Evolutionary conservation across 2,888 invertebrate species (phyloP).

Genomic region (Rhopalosiphum nymphaeae): DNA sequence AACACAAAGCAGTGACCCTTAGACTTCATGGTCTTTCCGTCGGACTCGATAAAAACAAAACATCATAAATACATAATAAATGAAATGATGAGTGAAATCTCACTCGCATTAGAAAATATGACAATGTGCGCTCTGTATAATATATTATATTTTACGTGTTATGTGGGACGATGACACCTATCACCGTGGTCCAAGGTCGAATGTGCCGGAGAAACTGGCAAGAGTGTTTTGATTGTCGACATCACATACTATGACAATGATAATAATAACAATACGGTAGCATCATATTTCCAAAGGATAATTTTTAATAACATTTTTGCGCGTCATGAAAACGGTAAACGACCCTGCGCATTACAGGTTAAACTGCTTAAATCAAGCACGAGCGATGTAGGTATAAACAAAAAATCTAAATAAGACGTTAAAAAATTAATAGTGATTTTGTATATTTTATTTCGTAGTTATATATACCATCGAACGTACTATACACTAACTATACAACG

Average conservation of each 20-base stretch:
- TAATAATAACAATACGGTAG: background rate
- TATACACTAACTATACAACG: no score
- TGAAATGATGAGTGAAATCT: background rate
- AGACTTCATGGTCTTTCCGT: background rate
- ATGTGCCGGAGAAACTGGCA: background rate
- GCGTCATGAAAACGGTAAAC: background rate
- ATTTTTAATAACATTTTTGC: background rate
- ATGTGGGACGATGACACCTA: conserved; percentile 4
- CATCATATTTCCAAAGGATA: background rate
- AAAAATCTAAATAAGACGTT: no score
- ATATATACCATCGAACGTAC: no score
- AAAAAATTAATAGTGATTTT: no score
- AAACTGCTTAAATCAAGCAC: background rate
- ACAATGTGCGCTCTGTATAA: background rate
- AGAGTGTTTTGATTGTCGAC: background rate
- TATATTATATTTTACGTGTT: background rate
- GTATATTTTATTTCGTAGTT: no score
- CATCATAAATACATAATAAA: background rate
- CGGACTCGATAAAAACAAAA: background rate
- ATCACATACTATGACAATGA: background rate
- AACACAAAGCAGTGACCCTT: background rate
- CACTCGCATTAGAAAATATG: background rate
- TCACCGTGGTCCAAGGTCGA: background rate
- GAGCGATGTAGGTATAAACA: background rate
- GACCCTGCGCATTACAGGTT: background rate